Base-by-base conservation (phyloP, 2,888 invertebrate genomes). In the Nesidiocoris tenuis region DNA sequence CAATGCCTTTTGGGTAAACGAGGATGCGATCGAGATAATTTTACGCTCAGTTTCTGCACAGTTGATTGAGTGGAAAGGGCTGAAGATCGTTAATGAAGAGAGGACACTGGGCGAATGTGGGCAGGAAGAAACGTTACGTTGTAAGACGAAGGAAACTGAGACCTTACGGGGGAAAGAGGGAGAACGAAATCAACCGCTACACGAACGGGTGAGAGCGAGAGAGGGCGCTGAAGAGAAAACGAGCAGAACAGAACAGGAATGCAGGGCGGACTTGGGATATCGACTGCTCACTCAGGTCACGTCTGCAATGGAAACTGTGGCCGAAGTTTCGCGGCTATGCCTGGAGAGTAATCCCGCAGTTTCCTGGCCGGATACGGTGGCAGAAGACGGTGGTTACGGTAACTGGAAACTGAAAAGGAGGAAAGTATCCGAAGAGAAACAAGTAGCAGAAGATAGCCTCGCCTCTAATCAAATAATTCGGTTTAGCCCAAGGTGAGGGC, bases 281-380 rank as follows among this genome's bases (percentile, higher is more conserved):
- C 19, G 65, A 19, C 25, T 65, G 65, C 65, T 65, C 39, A 65
- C 65, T 25, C 65, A 24, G 39, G 65, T 65, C 65, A 65, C 65
- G 65, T 65, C 39, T 39, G 25, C 3, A 0, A 19, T 12, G 65
- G 19, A 39, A 65, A n/a, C 65, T 39, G 39, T 18, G 65, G 39
- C 21, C 65, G 25, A 39, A 65, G 65, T 65, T 65, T 65, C 39
- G 12, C 39, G 5, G 12, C 39, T 39, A 12, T 39, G 39, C 39
- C 39, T 39, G 5, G 39, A 39, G 39, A 39, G 39, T 65, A 65
- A 65, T 65, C 65, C 65, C 25, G 18, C 17, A 19, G 17, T 24
- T 63, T 65, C 39, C 65, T 39, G 39, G 17, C 12, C 19, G 39
- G 19, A 39, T 39, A 12, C 39, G 39, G 39, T 7, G 39, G 39